Evolutionary conservation across 2,888 invertebrate species (phyloP), one percentile per base, ranked within the genome.

Genomic region (Chymomyza fuscimana): DNA sequence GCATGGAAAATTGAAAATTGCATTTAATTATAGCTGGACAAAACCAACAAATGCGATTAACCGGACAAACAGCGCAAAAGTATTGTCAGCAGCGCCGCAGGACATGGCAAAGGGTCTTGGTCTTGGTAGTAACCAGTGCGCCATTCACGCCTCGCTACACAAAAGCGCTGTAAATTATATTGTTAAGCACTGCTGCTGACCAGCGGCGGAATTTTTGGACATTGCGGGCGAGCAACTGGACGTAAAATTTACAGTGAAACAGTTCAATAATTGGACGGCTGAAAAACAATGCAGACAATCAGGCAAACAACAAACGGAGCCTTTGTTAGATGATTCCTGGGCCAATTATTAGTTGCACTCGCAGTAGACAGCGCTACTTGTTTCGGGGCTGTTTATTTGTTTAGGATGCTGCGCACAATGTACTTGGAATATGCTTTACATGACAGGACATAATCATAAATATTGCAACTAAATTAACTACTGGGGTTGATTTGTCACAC

Each of bases 61-160:
- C 69, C 66, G 70, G 76, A 66, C 72, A 29, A 73, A 65, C 54
- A 59, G 61, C 29, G 32, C 52, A 58, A 52, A 63, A 40, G 32
- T 70, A 75, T 75, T 70, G 63, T 70, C 71, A 68, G 62, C 70
- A 59, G 22, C 67, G 66, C 65, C 70, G 15, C 63, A 60, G 70
- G 67, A 54, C 63, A 63, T 62, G 32, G 66, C 72, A 65, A 70
- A 72, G 58, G 58, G 58, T 58, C 58, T 12, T 12, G n/a, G n/a
- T 12, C 36, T 36, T 36, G 5, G n/a, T 16, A 25, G 25, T 25
- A 10, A 15, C 40, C 60, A 67, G 19, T 19, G n/a, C n/a, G n/a
- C n/a, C n/a, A 88, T 86, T 86, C 86, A 86, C 86, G 86, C 86
- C 86, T 86, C 86, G 87, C 86, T 88, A 80, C 85, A 87, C 86